Percentiles rank a stretch among this genome's conserved stretches.
Conservation (phyloP, 2,888 invertebrate species). For the Platycnemis pennipes region DNA sequence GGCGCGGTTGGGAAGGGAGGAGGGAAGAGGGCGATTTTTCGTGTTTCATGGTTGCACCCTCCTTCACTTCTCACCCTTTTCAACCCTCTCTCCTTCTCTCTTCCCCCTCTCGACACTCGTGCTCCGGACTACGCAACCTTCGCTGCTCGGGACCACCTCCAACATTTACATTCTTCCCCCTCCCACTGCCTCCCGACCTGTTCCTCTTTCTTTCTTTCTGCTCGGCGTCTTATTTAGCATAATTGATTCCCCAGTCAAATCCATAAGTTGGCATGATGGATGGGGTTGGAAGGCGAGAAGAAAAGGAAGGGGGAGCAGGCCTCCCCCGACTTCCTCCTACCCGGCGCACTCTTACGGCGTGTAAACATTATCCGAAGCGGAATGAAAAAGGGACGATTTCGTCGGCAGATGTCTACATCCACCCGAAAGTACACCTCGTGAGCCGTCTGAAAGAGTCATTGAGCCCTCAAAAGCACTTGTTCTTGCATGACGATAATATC, state of each 20-base stretch:
- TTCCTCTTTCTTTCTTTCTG: background rate
- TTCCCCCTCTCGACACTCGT: background rate
- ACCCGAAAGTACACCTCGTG: too few species aligned
- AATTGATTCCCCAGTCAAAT: slow-evolving; percentile 5
- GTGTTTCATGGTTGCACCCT: too few species aligned
- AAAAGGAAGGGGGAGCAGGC: background rate
- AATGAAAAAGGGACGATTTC: background rate
- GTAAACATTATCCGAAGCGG: background rate
- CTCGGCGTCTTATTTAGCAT: slow-evolving; percentile 12
- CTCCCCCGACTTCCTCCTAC: background rate
- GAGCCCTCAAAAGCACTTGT: too few species aligned
- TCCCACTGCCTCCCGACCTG: background rate
- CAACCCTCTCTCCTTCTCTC: background rate
- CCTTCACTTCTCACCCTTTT: background rate
- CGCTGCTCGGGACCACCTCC: too few species aligned
- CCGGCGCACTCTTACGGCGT: background rate
- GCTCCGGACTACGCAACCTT: background rate
- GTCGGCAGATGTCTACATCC: too few species aligned
- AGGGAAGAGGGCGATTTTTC: too few species aligned
- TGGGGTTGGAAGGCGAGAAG: background rate
- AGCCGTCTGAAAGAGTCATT: too few species aligned
- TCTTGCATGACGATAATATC: too few species aligned
- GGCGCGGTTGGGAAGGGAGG: too few species aligned
- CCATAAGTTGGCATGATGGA: slow-evolving; percentile 3
- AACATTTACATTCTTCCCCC: background rate